These are phyloP conservation scores for Scaptomyza polygonia DNA, from an alignment of 2,888 invertebrate species.

Conservation along the genomic window DNA sequence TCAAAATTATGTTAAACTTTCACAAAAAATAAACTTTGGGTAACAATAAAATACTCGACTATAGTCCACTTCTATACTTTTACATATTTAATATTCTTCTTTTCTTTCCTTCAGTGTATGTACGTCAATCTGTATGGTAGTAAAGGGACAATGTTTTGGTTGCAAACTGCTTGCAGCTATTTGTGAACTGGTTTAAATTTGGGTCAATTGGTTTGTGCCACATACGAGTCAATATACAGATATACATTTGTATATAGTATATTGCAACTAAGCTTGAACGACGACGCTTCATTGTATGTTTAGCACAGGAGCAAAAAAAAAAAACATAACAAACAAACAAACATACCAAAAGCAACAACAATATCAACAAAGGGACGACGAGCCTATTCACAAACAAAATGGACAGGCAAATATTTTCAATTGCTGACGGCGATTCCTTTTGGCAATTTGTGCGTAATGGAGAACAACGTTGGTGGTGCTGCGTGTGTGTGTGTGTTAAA, in stretches of 20 bases:
- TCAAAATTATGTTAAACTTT: too few relatives aligned
- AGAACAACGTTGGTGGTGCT: slow-evolving; percentile 23
- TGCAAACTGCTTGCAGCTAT: slow-evolving; percentile 71
- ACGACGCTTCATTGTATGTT: slow-evolving; percentile 25
- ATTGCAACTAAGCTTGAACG: slow-evolving; percentile 25
- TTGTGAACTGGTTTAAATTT: slow-evolving; percentile 75
- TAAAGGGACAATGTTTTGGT: slow-evolving; percentile 29
- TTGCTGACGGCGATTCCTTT: slow-evolving; percentile 44
- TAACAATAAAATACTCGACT: too few relatives aligned
- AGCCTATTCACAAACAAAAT: slow-evolving; percentile 49
- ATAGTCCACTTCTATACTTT: too few relatives aligned
- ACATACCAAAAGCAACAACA: slow-evolving; percentile 14
- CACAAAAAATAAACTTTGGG: too few relatives aligned
- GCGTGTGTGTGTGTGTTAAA: slow-evolving; percentile 35
- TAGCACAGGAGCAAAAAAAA: slow-evolving; percentile 23
- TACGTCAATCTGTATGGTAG: background rate
- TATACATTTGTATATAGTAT: background rate
- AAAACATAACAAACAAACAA: slow-evolving; percentile 12
- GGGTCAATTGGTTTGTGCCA: slow-evolving; percentile 77
- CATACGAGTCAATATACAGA: slow-evolving; percentile 34
- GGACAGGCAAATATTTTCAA: slow-evolving; percentile 69
- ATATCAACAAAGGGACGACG: slow-evolving; percentile 3
- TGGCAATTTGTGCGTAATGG: slow-evolving; percentile 70
- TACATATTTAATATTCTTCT: too few relatives aligned
- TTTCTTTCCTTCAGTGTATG: background rate